These are phyloP conservation scores for Chymomyza fuscimana DNA, from an alignment of 2,888 invertebrate species.

Conservation along the genomic window DNA sequence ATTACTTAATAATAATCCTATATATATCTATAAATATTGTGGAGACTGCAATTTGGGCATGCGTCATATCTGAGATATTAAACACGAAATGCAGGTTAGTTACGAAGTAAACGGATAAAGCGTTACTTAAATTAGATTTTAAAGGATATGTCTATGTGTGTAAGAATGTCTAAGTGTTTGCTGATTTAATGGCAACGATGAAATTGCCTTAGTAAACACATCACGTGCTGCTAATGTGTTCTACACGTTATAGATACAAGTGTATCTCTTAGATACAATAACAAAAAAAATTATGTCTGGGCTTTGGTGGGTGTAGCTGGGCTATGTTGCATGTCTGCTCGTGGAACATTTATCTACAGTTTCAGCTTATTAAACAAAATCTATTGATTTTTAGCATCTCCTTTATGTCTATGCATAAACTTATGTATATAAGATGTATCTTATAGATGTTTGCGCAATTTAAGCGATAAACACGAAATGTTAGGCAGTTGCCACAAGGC, in stretches of 20 bases:
- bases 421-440: slow-evolving; percentile 27
- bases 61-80: too few species aligned
- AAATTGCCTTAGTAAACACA: slow-evolving; percentile 52
- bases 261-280: slow-evolving; percentile 21
- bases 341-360: slow-evolving; percentile 54
- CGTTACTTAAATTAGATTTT: slow-evolving; percentile 5
- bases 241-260: background rate
- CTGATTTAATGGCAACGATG: slow-evolving; percentile 48
- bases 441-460: slow-evolving; percentile 54
- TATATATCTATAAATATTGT: too few species aligned
- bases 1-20: too few species aligned
- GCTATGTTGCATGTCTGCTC: slow-evolving; percentile 17
- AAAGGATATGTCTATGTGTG: background rate
- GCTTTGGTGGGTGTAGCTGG: background rate
- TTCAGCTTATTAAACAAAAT: slow-evolving; percentile 63
- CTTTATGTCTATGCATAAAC: background rate
- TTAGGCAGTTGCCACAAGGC: background rate
- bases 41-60: too few species aligned
- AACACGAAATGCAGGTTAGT: too few species aligned
- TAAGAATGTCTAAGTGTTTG: slow-evolving; percentile 1
- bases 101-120: background rate
- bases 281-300: slow-evolving; percentile 1
- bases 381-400: slow-evolving; percentile 49
- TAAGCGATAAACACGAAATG: slow-evolving; percentile 54
- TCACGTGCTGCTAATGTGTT: slow-evolving; percentile 40